phyloP scores from a whole-genome alignment of 2,797 vertebrate species.

The Leptodactylus fallax region DNA sequence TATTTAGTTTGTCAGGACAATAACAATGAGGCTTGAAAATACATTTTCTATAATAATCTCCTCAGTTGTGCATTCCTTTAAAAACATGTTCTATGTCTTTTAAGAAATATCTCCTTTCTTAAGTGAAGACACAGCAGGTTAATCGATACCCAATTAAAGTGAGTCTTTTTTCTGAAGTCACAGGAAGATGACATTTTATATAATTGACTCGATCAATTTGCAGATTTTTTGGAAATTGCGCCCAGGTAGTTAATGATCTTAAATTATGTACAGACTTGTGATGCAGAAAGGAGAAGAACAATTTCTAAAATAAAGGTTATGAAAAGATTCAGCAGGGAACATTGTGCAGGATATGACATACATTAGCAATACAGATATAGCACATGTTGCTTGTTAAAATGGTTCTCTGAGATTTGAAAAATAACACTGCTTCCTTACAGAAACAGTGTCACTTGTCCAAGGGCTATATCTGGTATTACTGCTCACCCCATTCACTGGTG shows the following conservation, averaged over 20 bases:
- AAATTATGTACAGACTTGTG: conserved; percentile 67
- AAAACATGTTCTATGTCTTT: background rate
- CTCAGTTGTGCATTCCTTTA: background rate
- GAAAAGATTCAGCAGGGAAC: conserved; percentile 69
- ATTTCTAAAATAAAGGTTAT: conserved; percentile 70
- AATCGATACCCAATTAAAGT: conserved; percentile 19
- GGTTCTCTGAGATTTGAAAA: background rate
- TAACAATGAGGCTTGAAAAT: background rate
- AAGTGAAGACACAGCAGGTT: background rate
- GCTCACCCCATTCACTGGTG: background rate
- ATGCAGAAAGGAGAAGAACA: conserved; percentile 69
- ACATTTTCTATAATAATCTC: background rate
- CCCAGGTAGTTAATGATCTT: conserved; percentile 70
- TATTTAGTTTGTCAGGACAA: background rate
- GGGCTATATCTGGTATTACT: too few relatives aligned
- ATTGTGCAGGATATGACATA: conserved; percentile 70
- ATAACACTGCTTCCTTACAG: background rate
- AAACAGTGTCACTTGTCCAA: background rate
- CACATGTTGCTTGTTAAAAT: background rate
- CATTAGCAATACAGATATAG: conserved; percentile 47
- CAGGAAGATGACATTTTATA: conserved; percentile 34
- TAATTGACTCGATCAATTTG: background rate
- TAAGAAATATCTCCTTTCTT: background rate
- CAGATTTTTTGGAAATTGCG: conserved; percentile 45
- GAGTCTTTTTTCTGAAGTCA: background rate